A percentile compares a stretch with the other conserved stretches of the same genome.
These are phyloP conservation scores for Polyodon spathula DNA, from an alignment of 2,113 vertebrate genomes.

Conservation along the genomic window DNA sequence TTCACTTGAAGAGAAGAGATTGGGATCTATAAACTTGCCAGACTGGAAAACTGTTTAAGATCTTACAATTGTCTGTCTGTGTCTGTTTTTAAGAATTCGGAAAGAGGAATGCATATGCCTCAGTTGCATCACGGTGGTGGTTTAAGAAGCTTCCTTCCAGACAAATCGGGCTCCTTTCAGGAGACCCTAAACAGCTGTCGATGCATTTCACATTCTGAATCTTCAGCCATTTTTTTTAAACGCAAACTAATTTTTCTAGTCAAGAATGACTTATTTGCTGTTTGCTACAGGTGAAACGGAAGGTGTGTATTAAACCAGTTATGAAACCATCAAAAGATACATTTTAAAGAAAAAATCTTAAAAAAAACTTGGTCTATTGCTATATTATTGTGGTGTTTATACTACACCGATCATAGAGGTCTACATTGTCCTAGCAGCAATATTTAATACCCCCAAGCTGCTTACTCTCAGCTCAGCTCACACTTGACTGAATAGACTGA, in stretches of 20 bases:
- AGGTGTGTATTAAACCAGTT: too few species aligned
- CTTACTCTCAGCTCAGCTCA: conserved; percentile 44
- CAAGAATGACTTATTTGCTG: neutral
- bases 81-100: neutral
- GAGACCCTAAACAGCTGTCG: conserved; percentile 29
- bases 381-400: neutral
- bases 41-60: neutral
- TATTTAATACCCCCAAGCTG: conserved; percentile 43
- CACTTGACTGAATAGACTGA: conserved; percentile 45
- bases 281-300: neutral
- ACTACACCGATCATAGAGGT: conserved; percentile 26
- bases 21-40: conserved; percentile 10
- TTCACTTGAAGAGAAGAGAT: neutral
- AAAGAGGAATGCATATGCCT: conserved; percentile 37
- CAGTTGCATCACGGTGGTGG: too few species aligned
- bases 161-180: too few species aligned
- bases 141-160: too few species aligned
- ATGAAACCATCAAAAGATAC: too few species aligned
- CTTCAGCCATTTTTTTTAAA: conserved; percentile 18
- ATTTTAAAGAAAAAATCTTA: neutral
- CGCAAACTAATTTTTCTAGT: neutral
- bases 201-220: conserved; percentile 13
- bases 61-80: conserved; percentile 1
- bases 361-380: neutral
- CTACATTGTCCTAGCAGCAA: conserved; percentile 34